Evolutionary conservation across 2,888 invertebrate species (phyloP).

Genomic region (Thereva unica): DNA sequence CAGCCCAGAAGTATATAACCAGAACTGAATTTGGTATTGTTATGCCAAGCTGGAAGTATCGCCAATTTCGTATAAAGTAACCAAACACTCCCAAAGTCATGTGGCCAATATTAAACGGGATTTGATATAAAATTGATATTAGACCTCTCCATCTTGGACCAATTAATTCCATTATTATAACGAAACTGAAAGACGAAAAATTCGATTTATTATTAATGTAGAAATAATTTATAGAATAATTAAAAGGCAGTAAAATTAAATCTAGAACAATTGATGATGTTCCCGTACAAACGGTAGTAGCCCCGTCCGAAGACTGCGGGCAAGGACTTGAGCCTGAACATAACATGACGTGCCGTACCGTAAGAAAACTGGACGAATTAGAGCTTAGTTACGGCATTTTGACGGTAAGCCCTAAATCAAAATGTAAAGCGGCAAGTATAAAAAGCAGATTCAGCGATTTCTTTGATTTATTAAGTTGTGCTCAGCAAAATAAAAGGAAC

Average conservation of each 20-base stretch:
- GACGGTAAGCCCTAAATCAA: no score
- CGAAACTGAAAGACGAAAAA: conserved; percentile 59
- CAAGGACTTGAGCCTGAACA: no score
- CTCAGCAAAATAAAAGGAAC: no score
- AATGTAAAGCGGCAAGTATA: no score
- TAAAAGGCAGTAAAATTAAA: not conserved
- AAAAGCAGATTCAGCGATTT: no score
- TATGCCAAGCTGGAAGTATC: conserved; percentile 68
- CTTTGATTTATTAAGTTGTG: no score
- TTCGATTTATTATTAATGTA: not conserved
- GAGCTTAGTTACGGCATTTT: no score
- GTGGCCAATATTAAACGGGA: conserved; percentile 70
- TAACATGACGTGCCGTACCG: no score
- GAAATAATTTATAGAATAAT: not conserved
- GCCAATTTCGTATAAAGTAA: conserved; percentile 70
- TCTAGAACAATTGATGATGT: no score
- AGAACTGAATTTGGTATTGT: conserved; percentile 66
- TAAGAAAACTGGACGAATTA: no score
- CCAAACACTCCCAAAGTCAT: conserved; percentile 64
- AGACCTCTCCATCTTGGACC: conserved; percentile 59
- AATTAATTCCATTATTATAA: conserved; percentile 67
- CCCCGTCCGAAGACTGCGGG: no score
- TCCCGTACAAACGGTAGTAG: no score
- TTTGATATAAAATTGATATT: conserved; percentile 64
- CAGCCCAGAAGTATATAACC: conserved; percentile 67